Evolutionary conservation across 2,113 vertebrate genomes (phyloP), one percentile per base, ranked within the genome.

Genomic region (Mesocricetus auratus): DNA sequence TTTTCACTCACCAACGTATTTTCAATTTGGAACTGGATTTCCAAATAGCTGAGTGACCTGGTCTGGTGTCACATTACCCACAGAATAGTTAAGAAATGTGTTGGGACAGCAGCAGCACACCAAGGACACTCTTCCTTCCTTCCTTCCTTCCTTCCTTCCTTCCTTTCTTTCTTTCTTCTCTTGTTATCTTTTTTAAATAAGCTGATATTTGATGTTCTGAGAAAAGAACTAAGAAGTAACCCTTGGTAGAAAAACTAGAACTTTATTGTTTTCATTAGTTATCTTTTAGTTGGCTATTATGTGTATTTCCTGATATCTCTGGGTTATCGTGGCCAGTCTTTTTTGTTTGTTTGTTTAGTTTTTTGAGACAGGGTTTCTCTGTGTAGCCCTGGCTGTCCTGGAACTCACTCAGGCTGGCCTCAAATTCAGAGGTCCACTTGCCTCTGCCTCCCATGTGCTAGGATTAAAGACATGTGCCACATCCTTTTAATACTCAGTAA

Each of bases 11-110:
- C 19, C 81, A 88, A 86, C 64, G 86, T 82, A 92, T 92, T 93
- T 86, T 95, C 94, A 81, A 92, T 96, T 96, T 91, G 81, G 96
- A 89, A 86, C 16, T 42, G 42, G 88, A 94, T 90, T 93, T 31
- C 81, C 75, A 69, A 86, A 89, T 21, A 85, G 90, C 88, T 93
- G 74, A 92, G 85, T 26, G 31, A 90, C 74, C 50, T 75, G 83
- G 93, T 66, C 53, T 47, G 17, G 83, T 86, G 95, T 94, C 96
- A 94, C 33, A 29, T 96, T 93, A 90, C 92, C 62, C 74, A 90
- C 78, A 94, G 69, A 75, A 53, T 86, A 31, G 50, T 74, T 91
- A 19, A 31, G 60, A 85, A 90, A 94, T 71, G 62, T 90, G 88
- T 83, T 60, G 24, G 50, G n/a, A 5, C 16, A 92, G 91, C 89